Base-by-base conservation (phyloP, 92 coral and sea anemone species). In the Nematostella vectensis region DNA sequence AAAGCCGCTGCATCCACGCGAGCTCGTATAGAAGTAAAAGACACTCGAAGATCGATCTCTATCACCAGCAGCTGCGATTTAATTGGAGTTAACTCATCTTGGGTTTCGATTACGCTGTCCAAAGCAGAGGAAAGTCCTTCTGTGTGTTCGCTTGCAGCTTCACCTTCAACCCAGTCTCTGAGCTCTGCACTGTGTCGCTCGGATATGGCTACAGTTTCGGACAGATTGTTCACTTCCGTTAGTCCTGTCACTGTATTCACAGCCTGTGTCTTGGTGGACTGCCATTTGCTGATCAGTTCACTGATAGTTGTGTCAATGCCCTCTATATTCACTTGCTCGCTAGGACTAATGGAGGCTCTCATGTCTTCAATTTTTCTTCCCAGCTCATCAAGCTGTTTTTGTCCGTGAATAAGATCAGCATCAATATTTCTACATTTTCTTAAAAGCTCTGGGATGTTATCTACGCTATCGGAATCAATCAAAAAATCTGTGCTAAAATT, bases 251-350 rank as follows among this genome's bases (percentile, higher is more conserved):
- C 65, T 56, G 55, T 64, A 18, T 57, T 51, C 25, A 47, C 58
- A 38, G 72, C 39, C 11, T 63, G 54, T 47, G 54, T 57, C 15
- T 42, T 8, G 2, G 72, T 61, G 19, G 40, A 53, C 39, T 61
- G 70, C 61, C 79, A 72, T 48, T 70, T 59, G 2, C 50, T 37
- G 33, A 36, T 57, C 29, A 78, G 25, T n/a, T 18, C 79, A 24
- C 71, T 62, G 3, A 78, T 20, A 8, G 52, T 17, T 4, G 11
- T 4, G n/a, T n/a, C n/a, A n/a, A n/a, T n/a, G n/a, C n/a, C n/a
- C n/a, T n/a, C n/a, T n/a, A n/a, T n/a, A n/a, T n/a, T n/a, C n/a
- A n/a, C n/a, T n/a, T n/a, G n/a, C n/a, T n/a, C n/a, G n/a, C n/a
- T n/a, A n/a, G n/a, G n/a, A n/a, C n/a, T n/a, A n/a, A n/a, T n/a